phyloP scores from a whole-genome alignment of 2,888 invertebrate genomes.

The Leuctra nigra region DNA sequence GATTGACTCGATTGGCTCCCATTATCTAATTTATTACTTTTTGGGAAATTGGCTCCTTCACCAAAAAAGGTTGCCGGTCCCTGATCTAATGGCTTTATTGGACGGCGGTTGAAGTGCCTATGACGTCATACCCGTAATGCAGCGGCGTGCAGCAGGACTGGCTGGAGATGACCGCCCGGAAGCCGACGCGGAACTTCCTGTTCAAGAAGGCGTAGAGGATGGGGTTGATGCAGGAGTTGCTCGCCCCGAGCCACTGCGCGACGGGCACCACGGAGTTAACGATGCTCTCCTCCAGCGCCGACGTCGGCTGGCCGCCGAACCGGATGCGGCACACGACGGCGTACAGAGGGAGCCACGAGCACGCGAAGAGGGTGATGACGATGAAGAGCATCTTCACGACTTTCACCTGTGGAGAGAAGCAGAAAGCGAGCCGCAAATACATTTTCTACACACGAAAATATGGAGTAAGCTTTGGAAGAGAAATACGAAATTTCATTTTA shows the following conservation, averaged over 20 bases:
- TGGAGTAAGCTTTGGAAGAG: too few species aligned
- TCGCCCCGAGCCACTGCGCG: conserved; percentile 47
- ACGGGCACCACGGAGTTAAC: conserved; percentile 41
- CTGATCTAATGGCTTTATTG: too few species aligned
- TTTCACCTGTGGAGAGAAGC: conserved; percentile 28
- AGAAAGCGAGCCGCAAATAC: background rate
- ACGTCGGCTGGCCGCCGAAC: conserved; percentile 34
- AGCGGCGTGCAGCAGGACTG: conserved; percentile 37
- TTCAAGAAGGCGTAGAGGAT: conserved; percentile 52
- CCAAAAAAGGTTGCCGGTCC: too few species aligned
- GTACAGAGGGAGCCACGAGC: conserved; percentile 50
- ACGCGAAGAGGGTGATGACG: conserved; percentile 47
- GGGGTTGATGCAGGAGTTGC: conserved; percentile 51
- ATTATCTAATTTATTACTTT: too few species aligned
- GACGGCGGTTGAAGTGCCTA: too few species aligned
- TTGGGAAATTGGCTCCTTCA: too few species aligned
- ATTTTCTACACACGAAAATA: too few species aligned
- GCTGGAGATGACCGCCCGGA: conserved; percentile 42
- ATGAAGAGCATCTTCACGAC: conserved; percentile 47
- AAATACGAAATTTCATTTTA: too few species aligned
- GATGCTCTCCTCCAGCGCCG: conserved; percentile 33
- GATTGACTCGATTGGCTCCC: too few species aligned
- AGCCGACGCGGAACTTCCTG: conserved; percentile 47
- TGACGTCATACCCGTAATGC: conserved; percentile 14
- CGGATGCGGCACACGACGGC: conserved; percentile 40